Conservation (phyloP, 1,140 invertebrate species). For the Triops longicaudatus region DNA sequence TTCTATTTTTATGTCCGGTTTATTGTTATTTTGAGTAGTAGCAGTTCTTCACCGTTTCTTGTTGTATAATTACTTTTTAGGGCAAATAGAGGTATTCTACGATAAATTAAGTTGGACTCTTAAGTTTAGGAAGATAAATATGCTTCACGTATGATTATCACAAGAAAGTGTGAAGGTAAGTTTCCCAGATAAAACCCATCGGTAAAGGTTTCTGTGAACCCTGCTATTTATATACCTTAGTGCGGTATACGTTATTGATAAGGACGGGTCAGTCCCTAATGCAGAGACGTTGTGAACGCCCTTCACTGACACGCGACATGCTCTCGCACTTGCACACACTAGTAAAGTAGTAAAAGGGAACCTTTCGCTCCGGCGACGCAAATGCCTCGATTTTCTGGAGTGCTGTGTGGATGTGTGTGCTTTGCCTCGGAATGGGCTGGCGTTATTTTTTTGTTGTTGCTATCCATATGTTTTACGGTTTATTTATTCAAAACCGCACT, state of each 20-base stretch:
- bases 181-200: neutral
- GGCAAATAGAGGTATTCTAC: no score
- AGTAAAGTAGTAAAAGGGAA: conserved; percentile 10
- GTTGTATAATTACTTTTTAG: no score
- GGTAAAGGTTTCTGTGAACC: neutral
- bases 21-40: no score
- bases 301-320: conserved; percentile 8
- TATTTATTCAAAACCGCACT: conserved; percentile 10
- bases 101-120: no score
- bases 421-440: neutral
- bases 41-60: no score
- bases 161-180: neutral
- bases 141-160: neutral
- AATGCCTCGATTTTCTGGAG: neutral
- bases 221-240: neutral
- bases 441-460: neutral
- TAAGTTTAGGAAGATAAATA: no score
- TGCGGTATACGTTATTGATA: conserved; percentile 2
- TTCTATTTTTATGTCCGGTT: no score
- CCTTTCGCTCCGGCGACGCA: neutral
- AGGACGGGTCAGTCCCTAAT: conserved; percentile 8
- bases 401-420: neutral
- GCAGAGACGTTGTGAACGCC: neutral
- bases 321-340: conserved; percentile 14
- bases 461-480: neutral